A percentile compares a stretch with the other conserved stretches of the same genome.
Conservation (phyloP, 2,113 vertebrate genomes). For the Mobula hypostoma region DNA sequence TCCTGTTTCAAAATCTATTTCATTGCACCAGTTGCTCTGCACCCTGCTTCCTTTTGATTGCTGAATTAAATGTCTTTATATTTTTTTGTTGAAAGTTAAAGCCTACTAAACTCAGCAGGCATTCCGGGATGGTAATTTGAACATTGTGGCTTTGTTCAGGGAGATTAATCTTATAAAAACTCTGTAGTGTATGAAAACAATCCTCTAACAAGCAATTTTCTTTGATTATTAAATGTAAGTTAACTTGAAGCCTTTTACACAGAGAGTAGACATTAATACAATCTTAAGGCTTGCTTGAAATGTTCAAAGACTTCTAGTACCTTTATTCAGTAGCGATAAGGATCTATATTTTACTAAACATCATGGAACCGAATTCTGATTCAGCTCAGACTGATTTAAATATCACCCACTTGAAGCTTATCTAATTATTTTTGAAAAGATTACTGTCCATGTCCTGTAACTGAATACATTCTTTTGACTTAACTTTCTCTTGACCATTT, state of each 20-base stretch:
- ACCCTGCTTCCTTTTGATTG: background rate
- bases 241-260: slow-evolving; percentile 8
- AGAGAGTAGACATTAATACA: background rate
- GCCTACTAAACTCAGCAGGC: slow-evolving; percentile 2
- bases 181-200: slow-evolving; percentile 16
- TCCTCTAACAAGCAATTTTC: background rate
- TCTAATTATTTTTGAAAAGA: background rate
- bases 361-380: background rate
- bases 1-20: background rate
- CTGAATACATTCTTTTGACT: background rate
- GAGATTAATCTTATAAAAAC: slow-evolving; percentile 10
- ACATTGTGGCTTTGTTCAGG: background rate
- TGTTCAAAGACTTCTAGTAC: background rate
- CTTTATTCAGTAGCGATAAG: background rate
- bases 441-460: background rate
- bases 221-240: background rate
- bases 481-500: background rate
- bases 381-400: background rate
- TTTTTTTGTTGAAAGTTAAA: background rate
- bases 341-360: background rate
- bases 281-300: background rate
- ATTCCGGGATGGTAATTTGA: background rate
- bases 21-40: background rate
- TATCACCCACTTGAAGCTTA: background rate
- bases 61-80: background rate